Evolutionary conservation across 2,797 vertebrate genomes (phyloP), one percentile per base, ranked within the genome.

Genomic region (Neopelma chrysocephalum): DNA sequence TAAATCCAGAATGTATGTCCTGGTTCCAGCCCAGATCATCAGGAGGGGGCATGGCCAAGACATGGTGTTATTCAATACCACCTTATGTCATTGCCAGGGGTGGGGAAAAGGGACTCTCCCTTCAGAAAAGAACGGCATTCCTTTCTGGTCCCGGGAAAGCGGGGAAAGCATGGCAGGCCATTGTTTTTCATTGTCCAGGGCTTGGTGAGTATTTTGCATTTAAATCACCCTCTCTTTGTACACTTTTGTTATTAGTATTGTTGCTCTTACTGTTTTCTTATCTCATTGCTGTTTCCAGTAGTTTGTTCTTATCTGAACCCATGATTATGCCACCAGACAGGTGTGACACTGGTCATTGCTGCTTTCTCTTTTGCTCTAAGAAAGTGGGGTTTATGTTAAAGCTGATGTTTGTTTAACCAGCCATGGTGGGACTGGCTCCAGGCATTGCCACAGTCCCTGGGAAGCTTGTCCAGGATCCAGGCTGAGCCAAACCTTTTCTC

Each of bases 261-360:
- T 47, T 73, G 54, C n/a, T 58, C 22, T 73, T 47, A 36, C 42
- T 47, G 54, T 36, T 73, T 58, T 47, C n/a, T 73, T 45, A 38
- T 58, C 15, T 36, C 47, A 48, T 48, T 48, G 22, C 47, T 48
- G 17, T 43, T 43, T 43, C 43, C 43, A 43, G n/a, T 58, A 53
- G 51, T 31, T 69, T 69, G 50, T 54, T 54, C 42, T 54, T 54
- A 71, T 23, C 22, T 40, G 29, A 25, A 71, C 29, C 50, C 29
- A n/a, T 71, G 38, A 42, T 71, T 53, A 93, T 0, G 29, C 3
- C 17, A 27, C 29, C 1, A n/a, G 17, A 19, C 45, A 38, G 0
- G 3, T 26, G 73, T 7, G 23, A 23, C 71, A 20, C 29, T 1
- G 2, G 15, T 8, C 23, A 5, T 31, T 1, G 0, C 68, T 50